These are phyloP conservation scores for Crenuchus spilurus DNA, from an alignment of 2,797 vertebrate genomes.

Conservation along the genomic window DNA sequence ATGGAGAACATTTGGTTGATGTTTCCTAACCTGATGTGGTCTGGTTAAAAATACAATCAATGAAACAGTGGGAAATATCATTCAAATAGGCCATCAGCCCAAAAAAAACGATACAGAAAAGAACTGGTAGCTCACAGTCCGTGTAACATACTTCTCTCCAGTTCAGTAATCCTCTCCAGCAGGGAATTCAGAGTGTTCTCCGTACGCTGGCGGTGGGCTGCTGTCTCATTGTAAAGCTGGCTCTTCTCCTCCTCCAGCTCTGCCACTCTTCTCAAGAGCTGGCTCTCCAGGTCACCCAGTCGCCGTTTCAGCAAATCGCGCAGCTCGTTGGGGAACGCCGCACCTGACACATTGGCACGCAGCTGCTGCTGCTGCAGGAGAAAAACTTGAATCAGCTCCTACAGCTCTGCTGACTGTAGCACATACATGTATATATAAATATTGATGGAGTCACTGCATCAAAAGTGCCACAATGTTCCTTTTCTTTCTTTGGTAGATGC, in stretches of 20 bases:
- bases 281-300: conserved; percentile 89
- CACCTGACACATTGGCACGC: conserved; percentile 73
- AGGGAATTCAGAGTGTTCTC: conserved; percentile 89
- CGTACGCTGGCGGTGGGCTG: conserved; percentile 90
- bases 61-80: neutral
- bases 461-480: neutral
- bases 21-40: no score
- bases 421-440: neutral
- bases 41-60: no score
- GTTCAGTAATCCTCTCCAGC: conserved; percentile 90
- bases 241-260: conserved; percentile 96
- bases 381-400: conserved; percentile 31
- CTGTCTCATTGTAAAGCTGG: conserved; percentile 93
- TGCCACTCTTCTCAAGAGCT: conserved; percentile 91
- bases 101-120: neutral
- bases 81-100: neutral
- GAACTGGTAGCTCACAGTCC: neutral
- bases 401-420: conserved; percentile 18
- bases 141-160: conserved; percentile 86
- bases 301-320: conserved; percentile 89
- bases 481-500: neutral
- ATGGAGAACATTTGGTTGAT: no score
- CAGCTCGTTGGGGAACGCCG: conserved; percentile 84
- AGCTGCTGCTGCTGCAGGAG: conserved; percentile 75
- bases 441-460: conserved; percentile 1